phyloP scores from a whole-genome alignment of 2,797 vertebrate species.

The Notolabrus celidotus region DNA sequence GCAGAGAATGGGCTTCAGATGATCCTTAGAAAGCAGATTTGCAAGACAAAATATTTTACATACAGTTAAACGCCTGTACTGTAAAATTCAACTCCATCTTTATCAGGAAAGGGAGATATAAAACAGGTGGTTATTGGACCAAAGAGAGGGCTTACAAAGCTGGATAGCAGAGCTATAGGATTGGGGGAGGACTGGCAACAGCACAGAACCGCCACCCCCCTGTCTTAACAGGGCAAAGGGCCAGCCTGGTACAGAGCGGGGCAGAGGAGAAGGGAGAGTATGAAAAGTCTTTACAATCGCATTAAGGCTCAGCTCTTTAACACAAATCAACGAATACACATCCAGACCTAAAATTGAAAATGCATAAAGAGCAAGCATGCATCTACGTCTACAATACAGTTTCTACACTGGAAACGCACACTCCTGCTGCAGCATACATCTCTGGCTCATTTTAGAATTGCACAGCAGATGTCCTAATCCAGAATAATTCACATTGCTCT shows the following conservation, averaged over 20 bases:
- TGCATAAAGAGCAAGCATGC: background rate
- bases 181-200: constrained; percentile 48
- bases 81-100: background rate
- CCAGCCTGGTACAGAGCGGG: constrained; percentile 58
- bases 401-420: constrained; percentile 11
- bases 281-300: constrained; percentile 12
- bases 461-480: constrained; percentile 88
- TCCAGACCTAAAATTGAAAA: constrained; percentile 1
- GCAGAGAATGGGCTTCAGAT: background rate
- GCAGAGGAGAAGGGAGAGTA: constrained; percentile 32
- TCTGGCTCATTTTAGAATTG: constrained; percentile 81
- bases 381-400: background rate
- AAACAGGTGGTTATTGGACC: constrained; percentile 21
- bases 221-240: constrained; percentile 49
- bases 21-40: background rate
- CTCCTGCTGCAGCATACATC: constrained; percentile 60
- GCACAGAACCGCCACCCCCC: constrained; percentile 42
- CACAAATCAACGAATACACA: background rate
- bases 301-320: background rate
- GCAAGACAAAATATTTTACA: background rate
- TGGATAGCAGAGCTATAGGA: constrained; percentile 35
- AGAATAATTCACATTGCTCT: constrained; percentile 85
- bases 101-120: background rate
- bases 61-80: background rate
- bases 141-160: constrained; percentile 21